Percentiles rank a stretch among this genome's conserved stretches.
phyloP scores from a whole-genome alignment of 2,888 invertebrate genomes.

The Hemithea aestivaria region DNA sequence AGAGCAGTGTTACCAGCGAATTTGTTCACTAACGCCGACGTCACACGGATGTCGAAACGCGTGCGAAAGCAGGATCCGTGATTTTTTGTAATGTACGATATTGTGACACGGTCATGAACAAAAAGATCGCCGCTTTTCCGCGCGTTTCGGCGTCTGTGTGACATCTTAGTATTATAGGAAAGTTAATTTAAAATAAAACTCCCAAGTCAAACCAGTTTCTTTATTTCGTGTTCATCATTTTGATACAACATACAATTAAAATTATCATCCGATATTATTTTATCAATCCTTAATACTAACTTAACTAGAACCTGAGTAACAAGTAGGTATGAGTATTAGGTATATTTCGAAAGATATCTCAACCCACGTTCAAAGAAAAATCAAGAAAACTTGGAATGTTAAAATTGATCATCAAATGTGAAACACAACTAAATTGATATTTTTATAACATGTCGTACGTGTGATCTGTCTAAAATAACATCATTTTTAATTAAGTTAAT shows the following conservation, averaged over 20 bases:
- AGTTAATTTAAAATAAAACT: constrained; percentile 51
- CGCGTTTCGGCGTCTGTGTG: too few relatives aligned
- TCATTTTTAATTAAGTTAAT: too few relatives aligned
- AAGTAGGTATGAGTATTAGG: constrained; percentile 57
- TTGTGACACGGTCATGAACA: too few relatives aligned
- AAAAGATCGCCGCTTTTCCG: too few relatives aligned
- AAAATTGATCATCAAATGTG: constrained; percentile 25
- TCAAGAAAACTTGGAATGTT: constrained; percentile 37
- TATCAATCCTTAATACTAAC: constrained; percentile 76
- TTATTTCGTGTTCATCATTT: constrained; percentile 78
- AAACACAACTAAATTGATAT: constrained; percentile 26
- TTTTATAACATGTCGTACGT: constrained; percentile 12
- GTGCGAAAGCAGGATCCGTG: too few relatives aligned
- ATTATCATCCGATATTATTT: constrained; percentile 78
- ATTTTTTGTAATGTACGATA: too few relatives aligned
- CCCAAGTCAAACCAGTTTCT: constrained; percentile 76
- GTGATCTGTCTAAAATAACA: too few relatives aligned
- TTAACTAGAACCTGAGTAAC: constrained; percentile 76
- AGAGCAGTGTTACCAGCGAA: too few relatives aligned
- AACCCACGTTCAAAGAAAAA: constrained; percentile 40
- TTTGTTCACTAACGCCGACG: too few relatives aligned
- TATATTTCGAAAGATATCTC: constrained; percentile 30
- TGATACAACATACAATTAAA: constrained; percentile 81
- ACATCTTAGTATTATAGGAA: too few relatives aligned
- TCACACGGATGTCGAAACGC: too few relatives aligned